A percentile compares a stretch with the other conserved stretches of the same genome.
Evolutionary conservation across 1,140 invertebrate species (phyloP).

Genomic region (Drosophila oshimai): DNA sequence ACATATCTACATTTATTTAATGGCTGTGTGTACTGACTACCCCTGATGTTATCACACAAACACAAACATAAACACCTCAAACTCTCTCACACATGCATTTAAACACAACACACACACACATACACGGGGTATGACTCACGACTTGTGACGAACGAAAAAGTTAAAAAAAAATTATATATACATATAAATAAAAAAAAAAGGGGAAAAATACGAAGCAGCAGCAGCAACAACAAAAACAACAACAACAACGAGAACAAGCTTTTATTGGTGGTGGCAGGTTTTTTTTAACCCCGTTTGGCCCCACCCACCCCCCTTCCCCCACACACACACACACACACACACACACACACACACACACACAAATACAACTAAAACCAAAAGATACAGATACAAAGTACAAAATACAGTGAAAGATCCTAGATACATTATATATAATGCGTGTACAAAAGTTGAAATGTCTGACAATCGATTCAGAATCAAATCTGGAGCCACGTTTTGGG

Average conservation of each 20-base stretch:
- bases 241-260: constrained; percentile 27
- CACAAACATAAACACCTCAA: background rate
- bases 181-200: background rate
- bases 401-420: constrained; percentile 57
- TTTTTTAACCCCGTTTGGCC: constrained; percentile 37
- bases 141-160: constrained; percentile 7
- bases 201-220: constrained; percentile 10
- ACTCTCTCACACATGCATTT: constrained; percentile 3
- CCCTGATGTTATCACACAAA: constrained; percentile 42
- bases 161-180: background rate
- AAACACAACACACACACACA: constrained; percentile 13
- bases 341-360: background rate
- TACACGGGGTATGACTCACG: constrained; percentile 28
- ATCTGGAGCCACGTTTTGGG: no score
- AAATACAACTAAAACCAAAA: constrained; percentile 10
- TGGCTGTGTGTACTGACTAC: constrained; percentile 77
- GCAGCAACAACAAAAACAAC: background rate
- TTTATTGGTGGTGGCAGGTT: constrained; percentile 46
- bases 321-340: background rate
- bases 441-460: constrained; percentile 61
- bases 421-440: constrained; percentile 83
- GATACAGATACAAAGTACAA: background rate
- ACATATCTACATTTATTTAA: constrained; percentile 50
- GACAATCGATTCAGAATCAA: background rate
- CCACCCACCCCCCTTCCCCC: constrained; percentile 1